Conservation (phyloP, 2,797 vertebrate species). For the Scarus forsteni region DNA sequence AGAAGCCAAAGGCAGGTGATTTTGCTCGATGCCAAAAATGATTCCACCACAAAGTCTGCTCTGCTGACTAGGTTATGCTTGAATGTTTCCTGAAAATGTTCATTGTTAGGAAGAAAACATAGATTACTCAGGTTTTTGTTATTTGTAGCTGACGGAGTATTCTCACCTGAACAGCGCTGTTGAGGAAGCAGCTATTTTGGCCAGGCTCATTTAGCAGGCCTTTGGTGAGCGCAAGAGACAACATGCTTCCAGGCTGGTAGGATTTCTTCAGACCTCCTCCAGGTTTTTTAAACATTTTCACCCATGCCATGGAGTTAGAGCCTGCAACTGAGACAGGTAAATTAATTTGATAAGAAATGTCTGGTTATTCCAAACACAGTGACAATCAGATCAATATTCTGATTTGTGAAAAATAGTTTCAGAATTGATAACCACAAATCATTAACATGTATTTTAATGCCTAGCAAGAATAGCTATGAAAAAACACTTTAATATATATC, state of each 20-base stretch:
- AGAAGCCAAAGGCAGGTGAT: background rate
- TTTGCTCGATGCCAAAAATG: background rate
- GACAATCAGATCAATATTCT: too few species aligned
- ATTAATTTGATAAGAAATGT: background rate
- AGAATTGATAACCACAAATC: too few species aligned
- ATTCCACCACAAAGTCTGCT: background rate
- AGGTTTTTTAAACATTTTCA: conserved; percentile 94
- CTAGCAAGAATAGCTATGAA: too few species aligned
- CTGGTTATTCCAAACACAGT: too few species aligned
- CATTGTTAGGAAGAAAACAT: too few species aligned
- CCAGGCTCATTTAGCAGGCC: conserved; percentile 96
- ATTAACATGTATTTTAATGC: too few species aligned
- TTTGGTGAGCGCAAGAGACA: conserved; percentile 95
- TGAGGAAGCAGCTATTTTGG: conserved; percentile 98
- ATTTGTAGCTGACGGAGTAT: background rate
- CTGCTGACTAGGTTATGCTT: background rate
- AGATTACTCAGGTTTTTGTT: background rate
- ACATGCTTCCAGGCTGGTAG: conserved; percentile 96
- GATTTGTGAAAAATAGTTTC: too few species aligned
- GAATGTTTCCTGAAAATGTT: background rate
- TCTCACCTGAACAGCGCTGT: conserved; percentile 97
- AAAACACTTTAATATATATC: too few species aligned
- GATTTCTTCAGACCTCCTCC: conserved; percentile 92
- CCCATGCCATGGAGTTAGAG: conserved; percentile 93
- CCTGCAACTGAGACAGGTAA: conserved; percentile 56